Percentiles rank a stretch among this genome's conserved stretches.
Conservation (phyloP, 2,113 vertebrate species). For the Odontophorus gujanensis region DNA sequence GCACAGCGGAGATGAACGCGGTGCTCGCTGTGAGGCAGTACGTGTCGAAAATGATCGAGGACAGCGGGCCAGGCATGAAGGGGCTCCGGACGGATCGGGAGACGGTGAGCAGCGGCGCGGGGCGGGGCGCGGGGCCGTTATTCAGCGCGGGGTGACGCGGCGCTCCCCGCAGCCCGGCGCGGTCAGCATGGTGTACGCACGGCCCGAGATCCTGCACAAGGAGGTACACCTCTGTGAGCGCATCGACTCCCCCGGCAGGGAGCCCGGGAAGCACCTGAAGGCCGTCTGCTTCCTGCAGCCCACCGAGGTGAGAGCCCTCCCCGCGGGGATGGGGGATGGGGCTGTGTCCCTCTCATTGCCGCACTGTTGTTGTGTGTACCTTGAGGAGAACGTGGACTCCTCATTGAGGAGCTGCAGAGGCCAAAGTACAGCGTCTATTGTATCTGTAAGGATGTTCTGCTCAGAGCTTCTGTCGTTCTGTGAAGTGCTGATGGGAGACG, state of each 20-base stretch:
- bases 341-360: rapidly evolving
- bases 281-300: slow-evolving; percentile 94
- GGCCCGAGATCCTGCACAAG: slow-evolving; percentile 96
- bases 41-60: slow-evolving; percentile 95
- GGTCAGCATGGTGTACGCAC: slow-evolving; percentile 95
- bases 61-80: slow-evolving; percentile 96
- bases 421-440: slow-evolving; percentile 96
- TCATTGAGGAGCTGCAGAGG: slow-evolving; percentile 92
- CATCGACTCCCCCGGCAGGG: slow-evolving; percentile 89
- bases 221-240: slow-evolving; percentile 97
- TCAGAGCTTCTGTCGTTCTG: rapidly evolving
- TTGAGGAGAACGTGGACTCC: slow-evolving; percentile 90
- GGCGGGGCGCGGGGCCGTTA: not conserved
- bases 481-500: rapidly evolving
- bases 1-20: slow-evolving; percentile 85
- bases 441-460: slow-evolving; percentile 84
- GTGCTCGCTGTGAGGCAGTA: slow-evolving; percentile 95
- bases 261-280: slow-evolving; percentile 95
- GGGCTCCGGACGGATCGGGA: slow-evolving; percentile 96
- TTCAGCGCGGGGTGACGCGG: not conserved
- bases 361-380: not conserved
- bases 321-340: rapidly evolving
- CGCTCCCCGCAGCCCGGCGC: slow-evolving; percentile 84
- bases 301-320: slow-evolving; percentile 83
- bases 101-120: slow-evolving; percentile 82